Evolutionary conservation across 2,888 invertebrate genomes (phyloP).

Genomic region (Urechis unicinctus): DNA sequence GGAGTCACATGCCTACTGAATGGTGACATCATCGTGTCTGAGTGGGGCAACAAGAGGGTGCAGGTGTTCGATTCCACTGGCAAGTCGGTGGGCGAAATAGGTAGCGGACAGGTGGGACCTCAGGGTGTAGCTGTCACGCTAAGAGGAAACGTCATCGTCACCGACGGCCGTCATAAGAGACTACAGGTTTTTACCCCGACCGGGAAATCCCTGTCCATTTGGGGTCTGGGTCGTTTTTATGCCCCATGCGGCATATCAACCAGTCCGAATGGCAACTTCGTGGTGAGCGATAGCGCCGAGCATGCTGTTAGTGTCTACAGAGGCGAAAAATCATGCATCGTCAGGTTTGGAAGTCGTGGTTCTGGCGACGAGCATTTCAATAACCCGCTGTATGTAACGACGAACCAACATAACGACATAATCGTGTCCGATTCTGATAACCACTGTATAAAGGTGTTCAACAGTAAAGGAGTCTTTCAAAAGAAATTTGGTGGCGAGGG

Average conservation of each 20-base stretch:
- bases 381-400: constrained; percentile 21
- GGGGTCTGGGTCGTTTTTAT: constrained; percentile 24
- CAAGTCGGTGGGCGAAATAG: constrained; percentile 5
- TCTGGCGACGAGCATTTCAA: constrained; percentile 16
- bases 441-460: constrained; percentile 22
- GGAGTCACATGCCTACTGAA: constrained; percentile 21
- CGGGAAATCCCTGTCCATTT: constrained; percentile 20
- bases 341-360: constrained; percentile 17
- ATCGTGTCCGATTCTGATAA: constrained; percentile 25
- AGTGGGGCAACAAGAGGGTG: constrained; percentile 24
- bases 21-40: constrained; percentile 21
- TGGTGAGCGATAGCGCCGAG: constrained; percentile 23
- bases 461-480: constrained; percentile 17
- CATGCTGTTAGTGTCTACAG: constrained; percentile 23
- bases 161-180: constrained; percentile 21
- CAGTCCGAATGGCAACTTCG: constrained; percentile 22
- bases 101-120: constrained; percentile 11
- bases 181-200: constrained; percentile 20
- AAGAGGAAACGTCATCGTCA: constrained; percentile 21
- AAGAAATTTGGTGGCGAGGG: constrained; percentile 18
- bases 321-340: constrained; percentile 19
- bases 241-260: constrained; percentile 23
- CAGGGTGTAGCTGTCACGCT: constrained; percentile 21
- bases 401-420: constrained; percentile 21
- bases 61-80: constrained; percentile 20